Conservation (phyloP, 2,888 invertebrate genomes). For the Salpingus planirostris region DNA sequence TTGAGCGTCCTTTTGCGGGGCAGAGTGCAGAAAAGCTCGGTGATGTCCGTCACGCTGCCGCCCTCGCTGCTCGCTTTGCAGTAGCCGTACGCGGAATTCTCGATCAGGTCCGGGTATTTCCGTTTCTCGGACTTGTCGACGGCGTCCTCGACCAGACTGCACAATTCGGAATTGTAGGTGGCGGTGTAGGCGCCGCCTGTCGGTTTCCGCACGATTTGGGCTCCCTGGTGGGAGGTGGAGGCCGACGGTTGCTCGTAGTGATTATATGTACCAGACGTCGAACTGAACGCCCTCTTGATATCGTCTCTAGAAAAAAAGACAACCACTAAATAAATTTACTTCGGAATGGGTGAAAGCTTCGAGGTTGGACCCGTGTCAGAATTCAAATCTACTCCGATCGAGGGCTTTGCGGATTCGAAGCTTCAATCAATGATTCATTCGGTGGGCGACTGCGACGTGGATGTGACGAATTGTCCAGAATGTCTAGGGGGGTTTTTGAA, state of each 20-base stretch:
- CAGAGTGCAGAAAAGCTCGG: conserved; percentile 55
- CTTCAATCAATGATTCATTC: no score
- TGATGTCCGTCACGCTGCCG: conserved; percentile 36
- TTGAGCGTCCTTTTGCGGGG: conserved; percentile 41
- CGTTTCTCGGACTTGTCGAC: conserved; percentile 21
- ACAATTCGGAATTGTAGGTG: conserved; percentile 26
- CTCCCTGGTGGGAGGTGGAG: conserved; percentile 19
- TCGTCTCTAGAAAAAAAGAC: conserved; percentile 41
- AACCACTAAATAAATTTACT: not conserved
- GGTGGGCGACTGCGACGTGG: no score
- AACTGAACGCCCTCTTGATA: conserved; percentile 37
- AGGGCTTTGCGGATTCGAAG: no score
- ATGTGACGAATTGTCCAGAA: no score
- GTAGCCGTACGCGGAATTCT: conserved; percentile 28
- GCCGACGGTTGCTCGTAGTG: conserved; percentile 21
- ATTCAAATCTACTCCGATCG: no score
- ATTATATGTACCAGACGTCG: conserved; percentile 42
- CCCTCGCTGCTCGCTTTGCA: conserved; percentile 35
- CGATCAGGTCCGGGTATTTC: conserved; percentile 38
- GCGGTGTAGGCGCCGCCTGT: conserved; percentile 15
- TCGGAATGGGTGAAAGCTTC: not conserved
- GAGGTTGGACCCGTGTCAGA: no score
- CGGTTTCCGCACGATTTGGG: conserved; percentile 21
- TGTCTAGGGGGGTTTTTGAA: no score
- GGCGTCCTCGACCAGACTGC: conserved; percentile 27